Evolutionary conservation across 2,888 invertebrate species (phyloP).

Genomic region (Hypselothyrea guttata): DNA sequence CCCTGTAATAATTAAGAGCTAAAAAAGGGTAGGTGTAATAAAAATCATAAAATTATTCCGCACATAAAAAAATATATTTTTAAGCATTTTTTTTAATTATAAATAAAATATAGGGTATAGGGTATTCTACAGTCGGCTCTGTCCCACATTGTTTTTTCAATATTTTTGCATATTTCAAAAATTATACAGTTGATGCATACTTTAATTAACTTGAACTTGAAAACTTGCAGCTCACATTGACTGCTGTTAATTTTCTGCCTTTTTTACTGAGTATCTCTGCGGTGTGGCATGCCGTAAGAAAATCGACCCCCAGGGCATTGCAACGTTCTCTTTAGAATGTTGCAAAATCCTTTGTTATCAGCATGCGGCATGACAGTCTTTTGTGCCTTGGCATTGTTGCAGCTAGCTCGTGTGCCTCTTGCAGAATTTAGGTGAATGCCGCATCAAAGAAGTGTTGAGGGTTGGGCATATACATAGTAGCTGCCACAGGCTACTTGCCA

Average conservation of each 20-base stretch:
- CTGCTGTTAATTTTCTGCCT: too few species aligned
- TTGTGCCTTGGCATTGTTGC: conserved; percentile 52
- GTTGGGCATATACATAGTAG: too few species aligned
- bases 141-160: too few species aligned
- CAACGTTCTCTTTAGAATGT: conserved; percentile 38
- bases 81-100: too few species aligned
- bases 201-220: too few species aligned
- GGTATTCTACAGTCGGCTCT: too few species aligned
- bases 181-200: too few species aligned
- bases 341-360: conserved; percentile 55
- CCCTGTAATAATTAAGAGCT: conserved; percentile 1
- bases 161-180: too few species aligned
- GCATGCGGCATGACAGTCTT: conserved; percentile 26
- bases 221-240: too few species aligned
- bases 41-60: too few species aligned
- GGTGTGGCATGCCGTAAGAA: background rate
- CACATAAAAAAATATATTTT: too few species aligned
- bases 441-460: conserved; percentile 20
- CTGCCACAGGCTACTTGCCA: conserved; percentile 34
- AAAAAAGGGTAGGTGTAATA: background rate
- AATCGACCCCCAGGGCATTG: background rate
- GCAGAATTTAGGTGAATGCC: conserved; percentile 31
- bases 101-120: too few species aligned
- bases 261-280: conserved; percentile 1
- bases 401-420: background rate